A percentile compares a stretch with the other conserved stretches of the same genome.
Conservation (phyloP, 1,140 invertebrate genomes). For the Eufriesea mexicana region DNA sequence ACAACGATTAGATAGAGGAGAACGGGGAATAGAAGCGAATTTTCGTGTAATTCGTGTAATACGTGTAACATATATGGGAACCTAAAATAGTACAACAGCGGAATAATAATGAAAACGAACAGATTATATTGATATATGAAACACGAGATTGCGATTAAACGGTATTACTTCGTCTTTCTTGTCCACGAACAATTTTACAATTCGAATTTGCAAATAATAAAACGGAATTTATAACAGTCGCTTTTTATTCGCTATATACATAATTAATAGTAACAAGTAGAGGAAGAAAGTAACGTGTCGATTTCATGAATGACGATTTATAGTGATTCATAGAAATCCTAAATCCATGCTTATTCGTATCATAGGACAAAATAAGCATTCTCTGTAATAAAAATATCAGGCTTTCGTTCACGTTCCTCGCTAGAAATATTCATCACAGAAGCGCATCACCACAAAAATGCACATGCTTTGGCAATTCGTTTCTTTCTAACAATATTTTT, state of each 20-base stretch:
- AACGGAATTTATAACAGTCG: slow-evolving; percentile 22
- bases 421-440: slow-evolving; percentile 54
- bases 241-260: slow-evolving; percentile 31
- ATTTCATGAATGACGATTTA: neutral
- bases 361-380: neutral
- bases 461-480: slow-evolving; percentile 59
- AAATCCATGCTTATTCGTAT: neutral
- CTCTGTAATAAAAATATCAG: slow-evolving; percentile 9
- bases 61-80: neutral
- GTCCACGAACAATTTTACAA: neutral
- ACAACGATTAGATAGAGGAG: neutral
- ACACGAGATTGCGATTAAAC: neutral
- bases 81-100: neutral
- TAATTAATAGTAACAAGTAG: slow-evolving; percentile 1
- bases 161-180: neutral
- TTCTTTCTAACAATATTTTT: slow-evolving; percentile 39
- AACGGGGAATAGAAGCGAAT: neutral
- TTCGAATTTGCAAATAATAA: slow-evolving; percentile 4
- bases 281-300: neutral
- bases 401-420: slow-evolving; percentile 34
- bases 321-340: neutral
- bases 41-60: neutral
- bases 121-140: neutral
- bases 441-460: slow-evolving; percentile 49
- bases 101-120: neutral